These are phyloP conservation scores for Phalloptychus januarius DNA, from an alignment of 2,797 vertebrate genomes.

Conservation along the genomic window DNA sequence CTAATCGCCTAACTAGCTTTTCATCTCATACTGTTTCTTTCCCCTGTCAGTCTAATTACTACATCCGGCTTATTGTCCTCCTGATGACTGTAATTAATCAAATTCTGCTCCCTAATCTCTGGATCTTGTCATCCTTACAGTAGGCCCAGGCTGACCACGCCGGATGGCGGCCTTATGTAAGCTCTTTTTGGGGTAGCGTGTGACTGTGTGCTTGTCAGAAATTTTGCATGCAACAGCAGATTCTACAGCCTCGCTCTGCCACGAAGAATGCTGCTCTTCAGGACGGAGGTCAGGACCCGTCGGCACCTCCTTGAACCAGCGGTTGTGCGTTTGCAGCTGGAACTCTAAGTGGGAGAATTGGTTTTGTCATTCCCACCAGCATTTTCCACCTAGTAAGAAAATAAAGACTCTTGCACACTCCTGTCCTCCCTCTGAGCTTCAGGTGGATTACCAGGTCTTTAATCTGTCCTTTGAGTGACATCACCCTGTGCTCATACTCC, in stretches of 20 bases:
- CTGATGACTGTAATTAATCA: conserved; percentile 78
- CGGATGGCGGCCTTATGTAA: conserved; percentile 70
- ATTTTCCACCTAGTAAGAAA: conserved; percentile 1
- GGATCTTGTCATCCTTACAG: conserved; percentile 66
- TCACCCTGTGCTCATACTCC: conserved; percentile 51
- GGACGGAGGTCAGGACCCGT: conserved; percentile 30
- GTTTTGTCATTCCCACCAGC: conserved; percentile 4
- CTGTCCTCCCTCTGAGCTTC: conserved; percentile 52
- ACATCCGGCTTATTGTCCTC: conserved; percentile 71
- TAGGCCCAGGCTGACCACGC: conserved; percentile 49
- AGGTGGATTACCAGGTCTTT: conserved; percentile 68
- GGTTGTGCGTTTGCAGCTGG: conserved; percentile 10
- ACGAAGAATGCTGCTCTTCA: conserved; percentile 23
- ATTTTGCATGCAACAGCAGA: conserved; percentile 57
- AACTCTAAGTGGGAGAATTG: conserved; percentile 27
- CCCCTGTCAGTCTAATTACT: conserved; percentile 66
- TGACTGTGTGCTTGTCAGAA: conserved; percentile 56
- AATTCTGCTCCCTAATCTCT: conserved; percentile 74
- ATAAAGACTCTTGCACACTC: conserved; percentile 21
- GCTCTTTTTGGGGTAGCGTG: conserved; percentile 51
- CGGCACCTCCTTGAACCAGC: background rate
- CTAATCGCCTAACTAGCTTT: conserved; percentile 58
- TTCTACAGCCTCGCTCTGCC: conserved; percentile 35
- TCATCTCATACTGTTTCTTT: conserved; percentile 65
- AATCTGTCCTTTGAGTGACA: conserved; percentile 76